A percentile compares a stretch with the other conserved stretches of the same genome.
These are phyloP conservation scores for Aleiodes alternator DNA, from an alignment of 2,888 invertebrate species.

Conservation along the genomic window DNA sequence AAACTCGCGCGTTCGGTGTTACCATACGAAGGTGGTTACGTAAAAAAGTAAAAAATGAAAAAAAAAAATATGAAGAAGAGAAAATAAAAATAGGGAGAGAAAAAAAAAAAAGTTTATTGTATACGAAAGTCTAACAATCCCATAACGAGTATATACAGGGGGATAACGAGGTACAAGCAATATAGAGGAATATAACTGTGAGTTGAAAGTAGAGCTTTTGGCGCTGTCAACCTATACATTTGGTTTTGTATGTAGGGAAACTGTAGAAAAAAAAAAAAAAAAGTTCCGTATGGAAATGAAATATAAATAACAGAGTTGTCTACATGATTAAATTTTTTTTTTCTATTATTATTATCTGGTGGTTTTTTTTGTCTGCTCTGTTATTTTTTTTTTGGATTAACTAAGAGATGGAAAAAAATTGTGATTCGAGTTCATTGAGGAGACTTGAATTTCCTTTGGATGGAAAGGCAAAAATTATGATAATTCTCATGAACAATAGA, in stretches of 20 bases:
- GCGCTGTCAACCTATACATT: slow-evolving; percentile 39
- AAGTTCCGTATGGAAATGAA: slow-evolving; percentile 15
- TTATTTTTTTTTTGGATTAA: not conserved
- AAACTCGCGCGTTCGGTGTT: slow-evolving; percentile 32
- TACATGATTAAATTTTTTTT: slow-evolving; percentile 11
- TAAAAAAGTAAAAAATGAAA: slow-evolving; percentile 21
- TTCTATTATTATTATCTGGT: not conserved
- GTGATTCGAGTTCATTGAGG: no score
- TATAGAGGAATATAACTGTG: slow-evolving; percentile 32
- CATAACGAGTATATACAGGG: slow-evolving; percentile 53
- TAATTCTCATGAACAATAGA: no score
- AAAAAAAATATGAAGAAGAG: slow-evolving; percentile 4
- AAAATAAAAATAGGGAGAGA: slow-evolving; percentile 22
- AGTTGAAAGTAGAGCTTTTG: slow-evolving; percentile 42
- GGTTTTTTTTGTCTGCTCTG: not conserved
- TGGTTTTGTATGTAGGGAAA: slow-evolving; percentile 25
- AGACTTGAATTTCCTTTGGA: no score
- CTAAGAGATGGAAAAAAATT: not conserved
- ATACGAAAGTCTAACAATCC: slow-evolving; percentile 54
- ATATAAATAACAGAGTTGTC: slow-evolving; percentile 24
- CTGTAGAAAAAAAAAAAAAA: slow-evolving; percentile 11
- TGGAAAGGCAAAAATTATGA: no score
- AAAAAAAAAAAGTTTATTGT: slow-evolving; percentile 37
- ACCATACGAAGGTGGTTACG: slow-evolving; percentile 34
- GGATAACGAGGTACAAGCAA: slow-evolving; percentile 55